Evolutionary conservation across 2,888 invertebrate genomes (phyloP).

Genomic region (Meiosimyza decipiens): DNA sequence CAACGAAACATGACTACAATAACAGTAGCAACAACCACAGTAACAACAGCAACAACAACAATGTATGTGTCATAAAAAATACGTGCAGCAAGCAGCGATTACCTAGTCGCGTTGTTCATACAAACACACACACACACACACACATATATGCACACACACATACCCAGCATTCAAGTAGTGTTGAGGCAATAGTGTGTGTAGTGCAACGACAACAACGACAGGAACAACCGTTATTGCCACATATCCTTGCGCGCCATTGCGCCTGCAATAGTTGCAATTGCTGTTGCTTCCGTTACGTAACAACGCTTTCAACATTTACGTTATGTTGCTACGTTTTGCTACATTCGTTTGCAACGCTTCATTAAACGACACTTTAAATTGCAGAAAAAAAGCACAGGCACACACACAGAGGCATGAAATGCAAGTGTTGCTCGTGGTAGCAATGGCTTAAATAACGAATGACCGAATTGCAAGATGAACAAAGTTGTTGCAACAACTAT

Average conservation of each 20-base stretch:
- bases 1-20: conserved; percentile 44
- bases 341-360: conserved; percentile 27
- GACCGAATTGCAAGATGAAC: no score
- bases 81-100: conserved; percentile 6
- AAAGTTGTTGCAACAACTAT: no score
- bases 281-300: background rate
- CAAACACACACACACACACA: background rate
- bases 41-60: conserved; percentile 17
- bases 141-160: conserved; percentile 12
- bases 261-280: background rate
- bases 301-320: background rate
- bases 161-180: conserved; percentile 7
- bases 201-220: conserved; percentile 8
- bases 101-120: background rate
- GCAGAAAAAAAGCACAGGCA: conserved; percentile 2
- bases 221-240: conserved; percentile 24
- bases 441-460: no score
- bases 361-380: conserved; percentile 31
- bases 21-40: conserved; percentile 32
- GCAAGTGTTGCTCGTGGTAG: no score
- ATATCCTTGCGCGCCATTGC: conserved; percentile 16
- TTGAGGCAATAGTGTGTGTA: background rate
- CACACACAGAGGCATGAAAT: no score
- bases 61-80: background rate
- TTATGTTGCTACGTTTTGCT: conserved; percentile 15